Percentiles rank a stretch among this genome's conserved stretches.
Evolutionary conservation across 2,113 vertebrate genomes (phyloP).

Genomic region (Callochromis pleurospilus): DNA sequence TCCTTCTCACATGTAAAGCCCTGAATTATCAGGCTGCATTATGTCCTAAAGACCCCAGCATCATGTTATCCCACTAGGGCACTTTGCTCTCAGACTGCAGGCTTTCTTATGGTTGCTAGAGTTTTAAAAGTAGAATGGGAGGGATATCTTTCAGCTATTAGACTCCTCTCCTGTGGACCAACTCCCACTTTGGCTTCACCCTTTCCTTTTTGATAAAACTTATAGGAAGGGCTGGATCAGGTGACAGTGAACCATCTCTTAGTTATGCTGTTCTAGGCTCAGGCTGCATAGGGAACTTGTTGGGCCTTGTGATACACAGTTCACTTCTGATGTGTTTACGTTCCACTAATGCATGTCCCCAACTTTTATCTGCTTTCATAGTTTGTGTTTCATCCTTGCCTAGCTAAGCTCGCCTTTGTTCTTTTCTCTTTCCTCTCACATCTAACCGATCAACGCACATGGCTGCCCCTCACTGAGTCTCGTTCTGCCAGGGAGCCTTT

Average conservation of each 20-base stretch:
- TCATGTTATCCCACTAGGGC: not conserved
- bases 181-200: not conserved
- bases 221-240: not conserved
- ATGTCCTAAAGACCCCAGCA: not conserved
- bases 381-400: not conserved
- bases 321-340: not conserved
- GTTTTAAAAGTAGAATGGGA: not conserved
- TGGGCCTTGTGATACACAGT: not conserved
- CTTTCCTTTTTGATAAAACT: not conserved
- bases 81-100: not conserved
- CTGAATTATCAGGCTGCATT: not conserved
- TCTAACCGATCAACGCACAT: not conserved
- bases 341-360: not conserved
- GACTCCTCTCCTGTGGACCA: not conserved
- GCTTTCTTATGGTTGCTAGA: not conserved
- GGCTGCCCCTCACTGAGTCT: not conserved
- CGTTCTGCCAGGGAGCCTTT: not conserved
- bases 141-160: not conserved
- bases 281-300: not conserved
- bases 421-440: not conserved
- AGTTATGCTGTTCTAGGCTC: not conserved
- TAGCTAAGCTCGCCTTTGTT: not conserved
- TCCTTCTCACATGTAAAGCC: not conserved
- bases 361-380: not conserved
- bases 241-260: not conserved